Conservation (phyloP, 2,888 invertebrate genomes). For the Callosobruchus maculatus region DNA sequence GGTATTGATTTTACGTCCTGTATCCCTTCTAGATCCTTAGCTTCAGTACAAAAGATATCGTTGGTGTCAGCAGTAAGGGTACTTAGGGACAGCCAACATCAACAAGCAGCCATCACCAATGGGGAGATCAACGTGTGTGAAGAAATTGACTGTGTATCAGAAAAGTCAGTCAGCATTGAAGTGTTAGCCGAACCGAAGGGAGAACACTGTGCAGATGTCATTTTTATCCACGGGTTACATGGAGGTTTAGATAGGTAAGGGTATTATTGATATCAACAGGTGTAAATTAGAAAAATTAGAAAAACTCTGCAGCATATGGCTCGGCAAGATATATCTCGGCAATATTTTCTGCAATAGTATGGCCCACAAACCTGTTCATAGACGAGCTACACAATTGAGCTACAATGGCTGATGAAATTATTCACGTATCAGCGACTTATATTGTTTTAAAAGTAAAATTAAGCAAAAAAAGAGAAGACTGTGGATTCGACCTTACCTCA, state of each 20-base stretch:
- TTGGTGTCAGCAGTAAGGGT: constrained; percentile 26
- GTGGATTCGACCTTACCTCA: too few species aligned
- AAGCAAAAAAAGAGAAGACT: too few species aligned
- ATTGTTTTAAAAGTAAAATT: too few species aligned
- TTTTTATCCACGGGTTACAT: constrained; percentile 80
- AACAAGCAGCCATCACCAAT: constrained; percentile 9
- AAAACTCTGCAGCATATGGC: too few species aligned
- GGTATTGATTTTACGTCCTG: too few species aligned
- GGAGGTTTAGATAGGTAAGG: constrained; percentile 62
- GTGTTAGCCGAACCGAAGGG: constrained; percentile 41
- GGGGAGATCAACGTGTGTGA: constrained; percentile 6
- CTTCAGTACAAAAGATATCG: constrained; percentile 43
- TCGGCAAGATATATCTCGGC: too few species aligned
- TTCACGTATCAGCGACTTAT: too few species aligned
- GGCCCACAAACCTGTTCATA: too few species aligned
- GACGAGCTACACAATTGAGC: too few species aligned
- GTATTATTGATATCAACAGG: background rate
- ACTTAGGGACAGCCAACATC: constrained; percentile 13
- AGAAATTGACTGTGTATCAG: constrained; percentile 2
- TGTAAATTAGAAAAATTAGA: too few species aligned
- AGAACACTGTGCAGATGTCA: constrained; percentile 59
- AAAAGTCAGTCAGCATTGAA: constrained; percentile 5
- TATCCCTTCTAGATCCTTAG: constrained; percentile 33
- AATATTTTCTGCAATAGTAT: too few species aligned
- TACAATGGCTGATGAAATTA: too few species aligned